Conservation (phyloP, 2,888 invertebrate species). For the Harmothoe impar region DNA sequence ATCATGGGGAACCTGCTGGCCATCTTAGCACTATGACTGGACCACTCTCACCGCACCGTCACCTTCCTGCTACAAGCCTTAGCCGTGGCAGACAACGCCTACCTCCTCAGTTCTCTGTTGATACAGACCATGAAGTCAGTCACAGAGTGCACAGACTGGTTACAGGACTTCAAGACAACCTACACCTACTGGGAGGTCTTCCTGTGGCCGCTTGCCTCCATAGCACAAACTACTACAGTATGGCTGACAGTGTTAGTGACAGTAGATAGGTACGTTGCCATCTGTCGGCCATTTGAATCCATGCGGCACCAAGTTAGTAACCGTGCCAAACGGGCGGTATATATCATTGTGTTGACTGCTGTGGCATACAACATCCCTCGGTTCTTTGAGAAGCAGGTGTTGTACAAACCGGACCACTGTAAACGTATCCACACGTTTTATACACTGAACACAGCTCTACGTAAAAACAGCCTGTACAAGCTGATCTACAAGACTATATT, state of each 20-base stretch:
- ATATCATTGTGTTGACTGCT: conserved; percentile 61
- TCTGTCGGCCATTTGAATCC: conserved; percentile 68
- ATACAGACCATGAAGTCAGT: conserved; percentile 69
- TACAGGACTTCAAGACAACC: conserved; percentile 49
- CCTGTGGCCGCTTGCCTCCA: conserved; percentile 68
- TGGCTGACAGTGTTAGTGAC: conserved; percentile 71
- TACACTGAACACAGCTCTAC: conserved; percentile 61
- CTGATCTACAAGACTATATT: conserved; percentile 68
- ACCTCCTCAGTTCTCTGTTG: conserved; percentile 68
- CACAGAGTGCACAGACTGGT: conserved; percentile 67
- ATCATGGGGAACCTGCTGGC: conserved; percentile 87
- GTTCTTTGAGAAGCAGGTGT: conserved; percentile 69
- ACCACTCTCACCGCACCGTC: conserved; percentile 79
- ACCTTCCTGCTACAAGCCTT: conserved; percentile 82
- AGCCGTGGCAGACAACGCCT: conserved; percentile 71
- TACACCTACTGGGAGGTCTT: conserved; percentile 67
- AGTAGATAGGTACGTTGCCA: conserved; percentile 68
- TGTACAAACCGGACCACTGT: conserved; percentile 64
- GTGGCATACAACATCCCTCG: conserved; percentile 72
- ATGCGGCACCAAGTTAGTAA: conserved; percentile 54
- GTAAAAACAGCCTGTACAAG: conserved; percentile 65
- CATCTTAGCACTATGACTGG: conserved; percentile 84
- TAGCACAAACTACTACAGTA: conserved; percentile 68
- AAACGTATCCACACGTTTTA: neutral
- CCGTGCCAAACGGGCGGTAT: conserved; percentile 56